These are phyloP conservation scores for Amphiprion ocellaris DNA, from an alignment of 2,113 vertebrate species.

Conservation along the genomic window DNA sequence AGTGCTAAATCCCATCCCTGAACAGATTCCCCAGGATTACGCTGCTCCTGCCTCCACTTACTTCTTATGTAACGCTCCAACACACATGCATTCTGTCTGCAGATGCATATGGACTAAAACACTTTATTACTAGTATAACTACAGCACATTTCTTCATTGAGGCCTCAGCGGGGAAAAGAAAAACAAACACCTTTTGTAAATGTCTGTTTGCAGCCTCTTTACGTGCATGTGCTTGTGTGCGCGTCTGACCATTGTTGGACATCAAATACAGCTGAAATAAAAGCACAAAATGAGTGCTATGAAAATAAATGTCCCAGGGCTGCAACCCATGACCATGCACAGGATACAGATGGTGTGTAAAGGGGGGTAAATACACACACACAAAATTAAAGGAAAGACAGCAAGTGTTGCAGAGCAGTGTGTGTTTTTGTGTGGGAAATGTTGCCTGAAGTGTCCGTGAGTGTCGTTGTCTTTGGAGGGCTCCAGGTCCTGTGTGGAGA, in stretches of 20 bases:
- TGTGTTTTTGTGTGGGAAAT: conserved; percentile 35
- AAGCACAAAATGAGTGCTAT: conserved; percentile 62
- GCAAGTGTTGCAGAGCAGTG: conserved; percentile 22
- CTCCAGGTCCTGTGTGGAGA: conserved; percentile 81
- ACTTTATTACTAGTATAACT: conserved; percentile 4
- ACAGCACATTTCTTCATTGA: not conserved
- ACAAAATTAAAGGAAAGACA: not conserved
- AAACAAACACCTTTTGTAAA: conserved; percentile 1
- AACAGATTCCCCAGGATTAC: conserved; percentile 71
- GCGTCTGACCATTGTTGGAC: conserved; percentile 62
- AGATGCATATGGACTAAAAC: not conserved
- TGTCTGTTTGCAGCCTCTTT: conserved; percentile 30
- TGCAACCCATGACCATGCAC: conserved; percentile 62
- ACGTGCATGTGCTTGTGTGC: conserved; percentile 2
- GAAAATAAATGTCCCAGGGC: conserved; percentile 67
- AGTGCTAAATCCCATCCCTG: conserved; percentile 58
- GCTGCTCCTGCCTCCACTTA: conserved; percentile 50
- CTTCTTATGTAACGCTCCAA: conserved; percentile 70
- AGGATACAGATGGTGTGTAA: conserved; percentile 72
- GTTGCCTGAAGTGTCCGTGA: conserved; percentile 84
- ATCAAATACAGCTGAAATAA: conserved; percentile 68
- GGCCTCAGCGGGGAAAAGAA: not conserved
- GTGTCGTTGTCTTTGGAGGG: conserved; percentile 83
- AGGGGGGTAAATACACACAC: not conserved
- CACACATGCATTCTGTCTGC: not conserved